These are phyloP conservation scores for Calameuta filiformis DNA, from an alignment of 2,888 invertebrate genomes.

Conservation along the genomic window DNA sequence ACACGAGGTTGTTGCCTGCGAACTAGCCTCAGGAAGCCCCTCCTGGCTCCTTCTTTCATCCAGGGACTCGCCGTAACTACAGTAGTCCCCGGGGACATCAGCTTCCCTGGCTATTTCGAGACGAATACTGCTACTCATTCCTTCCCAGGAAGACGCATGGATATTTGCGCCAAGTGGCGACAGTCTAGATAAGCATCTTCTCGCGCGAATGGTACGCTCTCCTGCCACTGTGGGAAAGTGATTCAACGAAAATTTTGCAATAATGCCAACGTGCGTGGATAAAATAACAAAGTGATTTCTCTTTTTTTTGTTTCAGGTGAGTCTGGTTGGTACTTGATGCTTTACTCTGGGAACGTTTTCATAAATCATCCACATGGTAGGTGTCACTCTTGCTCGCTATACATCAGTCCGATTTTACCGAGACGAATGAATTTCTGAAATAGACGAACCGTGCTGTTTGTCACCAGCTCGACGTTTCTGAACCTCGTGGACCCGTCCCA, in stretches of 20 bases:
- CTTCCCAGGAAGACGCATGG: background rate
- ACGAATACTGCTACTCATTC: background rate
- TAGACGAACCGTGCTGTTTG: background rate
- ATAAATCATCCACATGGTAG: background rate
- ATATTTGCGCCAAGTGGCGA: background rate
- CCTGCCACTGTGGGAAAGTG: background rate
- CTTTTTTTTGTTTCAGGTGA: conserved; percentile 10
- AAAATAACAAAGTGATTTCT: background rate
- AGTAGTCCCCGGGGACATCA: background rate
- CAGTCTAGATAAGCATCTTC: background rate
- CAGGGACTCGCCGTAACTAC: background rate
- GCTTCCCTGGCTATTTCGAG: background rate
- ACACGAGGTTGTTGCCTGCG: background rate
- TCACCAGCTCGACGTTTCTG: background rate
- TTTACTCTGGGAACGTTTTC: background rate
- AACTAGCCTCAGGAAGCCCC: background rate
- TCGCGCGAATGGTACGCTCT: background rate
- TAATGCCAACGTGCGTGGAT: background rate
- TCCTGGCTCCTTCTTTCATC: background rate
- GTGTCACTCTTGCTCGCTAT: background rate
- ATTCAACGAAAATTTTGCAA: background rate
- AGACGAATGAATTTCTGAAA: background rate
- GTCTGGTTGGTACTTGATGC: background rate
- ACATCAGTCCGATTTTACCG: background rate
- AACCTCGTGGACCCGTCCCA: background rate